phyloP scores from a whole-genome alignment of 2,797 vertebrate genomes.

The Ammospiza maritima region DNA sequence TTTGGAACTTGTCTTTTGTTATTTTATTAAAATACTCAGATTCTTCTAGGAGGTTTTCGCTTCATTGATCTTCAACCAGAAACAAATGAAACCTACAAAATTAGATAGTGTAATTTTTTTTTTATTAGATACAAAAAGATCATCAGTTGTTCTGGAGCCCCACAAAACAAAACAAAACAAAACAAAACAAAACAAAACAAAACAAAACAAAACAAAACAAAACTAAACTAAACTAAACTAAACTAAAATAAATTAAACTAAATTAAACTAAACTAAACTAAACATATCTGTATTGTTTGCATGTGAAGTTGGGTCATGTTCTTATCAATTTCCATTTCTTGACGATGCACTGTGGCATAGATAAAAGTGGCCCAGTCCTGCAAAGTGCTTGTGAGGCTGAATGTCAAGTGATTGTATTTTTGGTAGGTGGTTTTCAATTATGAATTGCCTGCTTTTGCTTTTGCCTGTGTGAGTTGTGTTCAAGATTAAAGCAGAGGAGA shows the following conservation, averaged over 20 bases:
- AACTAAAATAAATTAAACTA: too few relatives aligned
- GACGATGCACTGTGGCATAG: background rate
- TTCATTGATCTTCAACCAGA: background rate
- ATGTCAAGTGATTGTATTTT: background rate
- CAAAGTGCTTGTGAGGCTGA: background rate
- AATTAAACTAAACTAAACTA: too few relatives aligned
- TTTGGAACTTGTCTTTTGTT: background rate
- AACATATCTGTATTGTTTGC: background rate
- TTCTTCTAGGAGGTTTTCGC: background rate
- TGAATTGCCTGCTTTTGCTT: background rate
- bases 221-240: too few relatives aligned
- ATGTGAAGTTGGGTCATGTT: background rate
- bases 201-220: too few relatives aligned
- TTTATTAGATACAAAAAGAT: background rate
- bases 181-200: too few relatives aligned
- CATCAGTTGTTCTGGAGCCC: background rate
- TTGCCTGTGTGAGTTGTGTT: background rate
- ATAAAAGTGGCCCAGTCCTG: background rate
- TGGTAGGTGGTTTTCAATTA: background rate
- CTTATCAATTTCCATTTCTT: background rate
- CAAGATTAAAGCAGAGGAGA: background rate
- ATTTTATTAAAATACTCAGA: conserved; percentile 25
- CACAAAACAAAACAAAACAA: background rate
- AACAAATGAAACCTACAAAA: background rate
- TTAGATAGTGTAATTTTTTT: background rate